Conservation (phyloP, 2,113 vertebrate genomes). For the Bubo scandiacus region DNA sequence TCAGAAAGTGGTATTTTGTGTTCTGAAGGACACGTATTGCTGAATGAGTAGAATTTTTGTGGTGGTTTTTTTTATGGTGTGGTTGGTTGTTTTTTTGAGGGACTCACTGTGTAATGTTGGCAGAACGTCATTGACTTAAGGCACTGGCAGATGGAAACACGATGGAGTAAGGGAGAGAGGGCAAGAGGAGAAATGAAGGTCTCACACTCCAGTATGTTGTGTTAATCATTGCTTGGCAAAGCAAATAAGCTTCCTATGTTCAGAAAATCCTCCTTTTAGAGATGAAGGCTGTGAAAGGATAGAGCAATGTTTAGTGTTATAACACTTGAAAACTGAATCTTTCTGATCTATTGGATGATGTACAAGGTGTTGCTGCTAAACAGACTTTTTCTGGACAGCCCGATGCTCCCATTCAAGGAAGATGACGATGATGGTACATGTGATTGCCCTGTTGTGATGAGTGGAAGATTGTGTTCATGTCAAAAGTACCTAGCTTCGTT, state of each 20-base stretch:
- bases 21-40: not conserved
- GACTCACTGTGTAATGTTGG: not conserved
- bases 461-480: not conserved
- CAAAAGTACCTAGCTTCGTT: not conserved
- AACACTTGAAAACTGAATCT: too few relatives aligned
- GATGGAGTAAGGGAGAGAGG: not conserved
- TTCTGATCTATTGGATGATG: not conserved
- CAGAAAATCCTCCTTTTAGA: not conserved
- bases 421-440: not conserved
- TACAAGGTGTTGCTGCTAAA: not conserved
- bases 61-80: not conserved
- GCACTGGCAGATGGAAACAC: not conserved
- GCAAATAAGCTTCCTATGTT: not conserved
- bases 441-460: not conserved
- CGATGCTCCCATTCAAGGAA: not conserved
- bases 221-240: not conserved
- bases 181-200: not conserved
- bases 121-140: not conserved
- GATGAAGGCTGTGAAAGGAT: not conserved
- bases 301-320: not conserved
- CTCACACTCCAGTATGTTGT: rapidly evolving
- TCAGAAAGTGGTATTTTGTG: not conserved
- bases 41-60: not conserved
- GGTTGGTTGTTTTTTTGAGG: not conserved
- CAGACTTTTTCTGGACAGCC: not conserved